Conservation (phyloP, 2,113 vertebrate genomes). For the Tenebrosternarchus preto region DNA sequence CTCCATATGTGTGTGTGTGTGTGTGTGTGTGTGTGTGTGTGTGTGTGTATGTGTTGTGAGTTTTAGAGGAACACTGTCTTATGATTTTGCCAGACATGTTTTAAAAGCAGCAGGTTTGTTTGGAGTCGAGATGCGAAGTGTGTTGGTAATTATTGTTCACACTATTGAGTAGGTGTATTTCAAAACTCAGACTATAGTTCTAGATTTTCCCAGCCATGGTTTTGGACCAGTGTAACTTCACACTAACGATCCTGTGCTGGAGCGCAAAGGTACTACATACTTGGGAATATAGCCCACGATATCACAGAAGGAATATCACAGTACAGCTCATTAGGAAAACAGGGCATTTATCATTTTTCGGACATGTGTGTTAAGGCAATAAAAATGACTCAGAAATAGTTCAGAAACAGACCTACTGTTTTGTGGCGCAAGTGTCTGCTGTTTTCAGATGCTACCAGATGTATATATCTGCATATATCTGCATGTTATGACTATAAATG, state of each 20-base stretch:
- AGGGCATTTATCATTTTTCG: too few species aligned
- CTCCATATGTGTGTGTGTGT: constrained; percentile 22
- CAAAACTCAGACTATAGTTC: constrained; percentile 6
- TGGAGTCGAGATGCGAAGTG: constrained; percentile 1
- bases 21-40: constrained; percentile 1
- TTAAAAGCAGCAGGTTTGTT: constrained; percentile 39
- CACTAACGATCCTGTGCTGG: neutral
- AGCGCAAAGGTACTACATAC: neutral
- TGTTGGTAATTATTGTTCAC: constrained; percentile 12
- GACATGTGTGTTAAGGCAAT: too few species aligned
- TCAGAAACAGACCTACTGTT: too few species aligned
- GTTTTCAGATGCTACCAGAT: neutral
- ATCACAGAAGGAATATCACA: too few species aligned
- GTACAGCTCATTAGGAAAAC: too few species aligned
- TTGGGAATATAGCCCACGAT: too few species aligned
- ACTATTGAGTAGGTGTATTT: neutral
- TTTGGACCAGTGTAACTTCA: neutral
- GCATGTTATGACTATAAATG: too few species aligned
- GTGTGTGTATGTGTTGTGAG: neutral
- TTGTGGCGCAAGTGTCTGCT: too few species aligned
- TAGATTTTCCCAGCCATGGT: constrained; percentile 1
- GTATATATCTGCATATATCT: too few species aligned
- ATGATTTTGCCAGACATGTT: constrained; percentile 11
- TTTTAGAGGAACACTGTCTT: neutral
- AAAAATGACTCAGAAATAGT: too few species aligned